phyloP scores from a whole-genome alignment of 1,140 invertebrate genomes.

The Caligus rogercresseyi region DNA sequence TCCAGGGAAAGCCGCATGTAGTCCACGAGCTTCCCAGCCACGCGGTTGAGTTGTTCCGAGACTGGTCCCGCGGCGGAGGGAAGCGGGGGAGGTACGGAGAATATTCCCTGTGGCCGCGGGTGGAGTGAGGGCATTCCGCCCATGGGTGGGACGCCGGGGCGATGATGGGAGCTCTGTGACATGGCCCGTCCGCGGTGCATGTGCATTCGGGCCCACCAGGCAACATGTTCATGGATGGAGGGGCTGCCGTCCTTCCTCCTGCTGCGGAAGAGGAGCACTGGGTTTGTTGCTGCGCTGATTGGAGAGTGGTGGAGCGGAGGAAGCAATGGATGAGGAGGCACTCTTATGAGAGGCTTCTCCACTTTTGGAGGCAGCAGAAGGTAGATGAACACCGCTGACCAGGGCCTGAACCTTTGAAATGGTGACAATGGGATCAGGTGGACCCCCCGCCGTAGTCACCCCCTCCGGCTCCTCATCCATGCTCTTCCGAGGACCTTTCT shows the following conservation, averaged over 20 bases:
- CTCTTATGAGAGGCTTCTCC: neutral
- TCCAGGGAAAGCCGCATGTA: constrained; percentile 38
- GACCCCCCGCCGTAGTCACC: neutral
- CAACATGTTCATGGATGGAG: constrained; percentile 15
- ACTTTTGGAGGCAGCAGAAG: no score
- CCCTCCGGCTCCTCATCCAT: neutral
- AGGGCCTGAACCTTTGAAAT: constrained; percentile 11
- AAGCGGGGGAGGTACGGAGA: constrained; percentile 19
- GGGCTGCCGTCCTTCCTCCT: constrained; percentile 11
- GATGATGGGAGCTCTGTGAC: constrained; percentile 11
- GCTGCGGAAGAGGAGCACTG: constrained; percentile 10
- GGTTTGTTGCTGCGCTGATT: constrained; percentile 3
- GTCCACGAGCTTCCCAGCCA: constrained; percentile 31
- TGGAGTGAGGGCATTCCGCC: constrained; percentile 21
- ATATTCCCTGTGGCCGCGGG: constrained; percentile 23
- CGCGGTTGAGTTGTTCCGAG: constrained; percentile 28
- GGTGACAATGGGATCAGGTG: constrained; percentile 14
- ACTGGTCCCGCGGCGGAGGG: constrained; percentile 34
- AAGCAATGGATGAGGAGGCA: neutral
- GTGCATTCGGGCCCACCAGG: constrained; percentile 1
- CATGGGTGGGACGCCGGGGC: neutral
- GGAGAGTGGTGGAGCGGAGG: neutral
- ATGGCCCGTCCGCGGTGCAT: constrained; percentile 4
- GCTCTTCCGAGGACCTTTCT: constrained; percentile 12
- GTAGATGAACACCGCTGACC: neutral